Evolutionary conservation across 2,113 vertebrate genomes (phyloP), one percentile per base, ranked within the genome.

Genomic region (Rhabdomys dilectus): DNA sequence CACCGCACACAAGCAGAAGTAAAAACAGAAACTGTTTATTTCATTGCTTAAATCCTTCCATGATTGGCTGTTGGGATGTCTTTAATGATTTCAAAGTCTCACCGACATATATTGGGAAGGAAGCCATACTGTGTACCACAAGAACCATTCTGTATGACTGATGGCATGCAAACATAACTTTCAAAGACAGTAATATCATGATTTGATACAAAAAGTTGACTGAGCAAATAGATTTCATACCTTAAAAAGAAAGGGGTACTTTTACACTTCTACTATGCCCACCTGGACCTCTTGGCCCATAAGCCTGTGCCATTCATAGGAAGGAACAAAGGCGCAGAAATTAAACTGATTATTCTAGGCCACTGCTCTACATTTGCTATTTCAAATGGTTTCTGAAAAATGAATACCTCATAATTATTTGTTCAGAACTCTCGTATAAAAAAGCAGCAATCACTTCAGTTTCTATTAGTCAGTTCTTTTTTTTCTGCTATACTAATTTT

Each of bases 1-100:
- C 84, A 42, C 95, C 81, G 96, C 89, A 78, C n/a, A 94, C 53
- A 97, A 90, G 22, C 88, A 91, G 78, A 95, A 97, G 96, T 62
- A 91, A 94, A 94, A 96, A 48, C 76, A 93, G 73, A 81, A 12
- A 77, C 1, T 17, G 78, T 96, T 98, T 98, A 98, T 98, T 91
- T 92, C 89, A 85, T 82, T 97, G 90, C 42, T 84, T 89, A 92
- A 95, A 89, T 95, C 72, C 95, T 97, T 98, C 91, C 95, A 96
- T 88, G 76, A 97, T 94, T 36, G 96, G 95, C 6, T 91, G 89
- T 48, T 89, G 93, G 94, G 91, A 5, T 94, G 89, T 53, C 89
- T 96, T 92, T 95, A 96, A 91, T 93, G 94, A 97, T 96, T 96
- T 81, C 93, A 96, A 66, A 97, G 91, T 87, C 58, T 89, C 36